Conservation (phyloP, 2,797 vertebrate species). For the Gymnoscopelus microlampas region DNA sequence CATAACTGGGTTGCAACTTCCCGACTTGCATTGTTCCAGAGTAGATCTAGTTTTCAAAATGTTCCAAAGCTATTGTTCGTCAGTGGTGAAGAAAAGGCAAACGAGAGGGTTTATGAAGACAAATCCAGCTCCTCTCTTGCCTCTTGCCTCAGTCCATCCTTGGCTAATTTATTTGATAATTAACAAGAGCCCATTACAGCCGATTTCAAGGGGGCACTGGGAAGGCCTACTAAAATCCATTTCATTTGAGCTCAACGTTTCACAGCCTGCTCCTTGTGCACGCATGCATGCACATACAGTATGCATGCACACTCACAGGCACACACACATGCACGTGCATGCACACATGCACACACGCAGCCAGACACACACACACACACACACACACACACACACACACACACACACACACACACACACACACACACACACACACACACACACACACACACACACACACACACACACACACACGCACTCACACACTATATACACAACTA, state of each 20-base stretch:
- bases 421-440: no score
- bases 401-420: no score
- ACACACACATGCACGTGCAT: constrained; percentile 42
- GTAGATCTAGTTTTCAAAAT: no score
- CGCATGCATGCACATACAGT: constrained; percentile 5
- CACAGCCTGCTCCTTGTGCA: constrained; percentile 22
- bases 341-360: no score
- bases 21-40: no score
- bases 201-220: constrained; percentile 76
- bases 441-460: no score
- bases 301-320: neutral
- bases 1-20: no score
- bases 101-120: constrained; percentile 23
- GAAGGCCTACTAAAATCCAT: constrained; percentile 79
- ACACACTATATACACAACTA: constrained; percentile 12
- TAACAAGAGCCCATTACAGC: constrained; percentile 73
- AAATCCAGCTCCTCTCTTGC: constrained; percentile 25
- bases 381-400: no score
- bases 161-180: constrained; percentile 75
- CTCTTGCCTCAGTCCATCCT: constrained; percentile 43
- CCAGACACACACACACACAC: neutral
- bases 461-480: no score
- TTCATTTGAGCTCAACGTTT: constrained; percentile 71
- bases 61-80: neutral
- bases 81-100: neutral